Base-by-base conservation (phyloP, 2,888 invertebrate species). In the Clitarchus hookeri region DNA sequence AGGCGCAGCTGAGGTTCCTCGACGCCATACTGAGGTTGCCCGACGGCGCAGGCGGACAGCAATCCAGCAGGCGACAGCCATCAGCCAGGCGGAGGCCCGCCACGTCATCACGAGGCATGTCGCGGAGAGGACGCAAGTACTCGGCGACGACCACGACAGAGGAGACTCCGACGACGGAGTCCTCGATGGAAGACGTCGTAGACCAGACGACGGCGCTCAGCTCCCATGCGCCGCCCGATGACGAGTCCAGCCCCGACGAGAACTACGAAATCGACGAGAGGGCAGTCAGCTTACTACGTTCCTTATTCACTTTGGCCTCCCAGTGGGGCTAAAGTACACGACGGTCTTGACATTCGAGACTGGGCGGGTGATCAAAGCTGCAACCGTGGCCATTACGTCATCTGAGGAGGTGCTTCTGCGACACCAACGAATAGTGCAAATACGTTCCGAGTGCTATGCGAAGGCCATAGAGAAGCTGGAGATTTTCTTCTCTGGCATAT, bases 261-360 rank as follows among this genome's bases (percentile, higher is more conserved):
- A 97, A 97, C 90, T 94, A 95, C 36, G 65, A 23, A 8, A 65
- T 65, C 23, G 65, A 65, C 65, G 65, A 65, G 13, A 93, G 97
- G 91, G 97, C 97, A 23, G 92, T 97, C 89, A 96, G 97, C 91
- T 92, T 97, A 89, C 93, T 97, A 90, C 95, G 96, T 92, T 96
- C 97, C 88, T 92, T 97, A 86, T 97, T 97, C 91, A 95, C 96
- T 88, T 95, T 97, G 91, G 97, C 97, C 86, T 96, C 97, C 27
- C 95, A 95, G 92, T 97, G 96, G 94, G 82, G 82, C 36, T 82
- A 82, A 82, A 65, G 23, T 11, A 23, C 12, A n/a, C 65, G 65
- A 6, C 65, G n/a, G 65, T 65, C 12, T 65, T 65, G 12, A 19
- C 65, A 2, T 65, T 0, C 23, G n/a, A 65, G 65, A 65, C 65